Conservation (phyloP, 1,140 invertebrate species). For the Leptinotarsa defecta region DNA sequence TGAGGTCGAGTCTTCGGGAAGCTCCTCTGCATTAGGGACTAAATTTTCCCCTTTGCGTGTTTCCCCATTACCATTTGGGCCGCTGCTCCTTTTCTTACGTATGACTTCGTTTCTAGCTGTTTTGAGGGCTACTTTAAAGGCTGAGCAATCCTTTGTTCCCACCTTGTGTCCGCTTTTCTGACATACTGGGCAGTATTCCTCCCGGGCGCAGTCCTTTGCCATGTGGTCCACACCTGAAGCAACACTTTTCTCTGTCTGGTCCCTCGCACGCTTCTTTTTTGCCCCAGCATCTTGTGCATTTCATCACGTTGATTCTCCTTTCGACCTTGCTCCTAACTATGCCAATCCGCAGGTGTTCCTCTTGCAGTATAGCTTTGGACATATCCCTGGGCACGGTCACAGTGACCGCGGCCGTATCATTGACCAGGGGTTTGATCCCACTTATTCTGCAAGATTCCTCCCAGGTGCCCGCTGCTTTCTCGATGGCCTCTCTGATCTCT, state of each 20-base stretch:
- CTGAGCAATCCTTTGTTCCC: not conserved
- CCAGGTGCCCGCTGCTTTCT: not conserved
- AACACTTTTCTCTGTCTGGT: not conserved
- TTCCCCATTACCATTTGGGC: too few relatives aligned
- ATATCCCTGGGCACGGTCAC: not conserved
- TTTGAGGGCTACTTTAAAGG: not conserved
- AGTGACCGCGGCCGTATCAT: not conserved
- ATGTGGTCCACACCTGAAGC: not conserved
- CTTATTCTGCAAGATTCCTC: not conserved
- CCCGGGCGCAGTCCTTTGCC: not conserved
- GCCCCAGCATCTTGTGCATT: too few relatives aligned
- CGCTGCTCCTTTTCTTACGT: not conserved
- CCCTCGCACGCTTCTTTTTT: not conserved
- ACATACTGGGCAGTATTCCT: slow-evolving; percentile 13
- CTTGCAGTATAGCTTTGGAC: not conserved
- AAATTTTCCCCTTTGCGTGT: too few relatives aligned
- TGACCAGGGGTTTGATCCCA: not conserved
- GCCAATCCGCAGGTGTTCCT: not conserved
- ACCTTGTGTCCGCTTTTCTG: not conserved
- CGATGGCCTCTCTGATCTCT: not conserved
- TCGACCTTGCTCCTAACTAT: not conserved
- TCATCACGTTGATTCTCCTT: not conserved
- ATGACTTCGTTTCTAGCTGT: not conserved
- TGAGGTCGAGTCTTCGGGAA: too few relatives aligned
- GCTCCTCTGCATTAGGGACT: too few relatives aligned